Conservation (phyloP, 2,113 vertebrate species). For the Coreoperca whiteheadi region DNA sequence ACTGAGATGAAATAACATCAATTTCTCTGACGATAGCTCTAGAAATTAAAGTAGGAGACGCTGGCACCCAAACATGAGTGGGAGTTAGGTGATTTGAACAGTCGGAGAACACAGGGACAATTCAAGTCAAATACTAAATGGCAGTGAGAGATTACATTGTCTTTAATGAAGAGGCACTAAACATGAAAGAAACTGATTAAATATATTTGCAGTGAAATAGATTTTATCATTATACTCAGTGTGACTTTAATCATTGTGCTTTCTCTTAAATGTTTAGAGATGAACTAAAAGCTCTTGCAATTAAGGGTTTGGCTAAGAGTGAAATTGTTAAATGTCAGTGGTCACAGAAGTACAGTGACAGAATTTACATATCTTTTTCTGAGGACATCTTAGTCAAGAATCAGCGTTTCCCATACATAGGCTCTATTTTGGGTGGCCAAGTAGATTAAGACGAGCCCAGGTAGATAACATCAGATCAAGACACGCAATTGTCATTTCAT, state of each 20-base stretch:
- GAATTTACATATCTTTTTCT: too few species aligned
- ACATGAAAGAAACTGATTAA: constrained; percentile 21
- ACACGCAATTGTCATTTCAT: too few species aligned
- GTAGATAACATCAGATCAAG: too few species aligned
- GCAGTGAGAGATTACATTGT: constrained; percentile 26
- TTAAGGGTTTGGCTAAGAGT: background rate
- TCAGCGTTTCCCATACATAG: too few species aligned
- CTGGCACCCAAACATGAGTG: constrained; percentile 26
- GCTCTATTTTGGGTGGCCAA: too few species aligned
- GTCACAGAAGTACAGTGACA: background rate
- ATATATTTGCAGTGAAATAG: constrained; percentile 6
- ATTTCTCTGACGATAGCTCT: constrained; percentile 30
- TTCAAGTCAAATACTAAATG: constrained; percentile 25
- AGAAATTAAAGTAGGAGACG: constrained; percentile 21
- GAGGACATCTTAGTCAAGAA: too few species aligned
- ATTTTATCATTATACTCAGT: constrained; percentile 1
- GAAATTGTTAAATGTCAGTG: background rate
- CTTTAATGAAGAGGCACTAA: constrained; percentile 10
- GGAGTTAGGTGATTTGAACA: constrained; percentile 20
- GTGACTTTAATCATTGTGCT: constrained; percentile 9
- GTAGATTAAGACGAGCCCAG: too few species aligned
- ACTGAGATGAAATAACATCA: constrained; percentile 17
- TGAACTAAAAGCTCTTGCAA: background rate
- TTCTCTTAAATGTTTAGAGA: background rate
- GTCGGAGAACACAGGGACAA: background rate